Percentiles rank a stretch among this genome's conserved stretches.
phyloP scores from a whole-genome alignment of 2,888 invertebrate genomes.

The Leptinotarsa tumamoca region DNA sequence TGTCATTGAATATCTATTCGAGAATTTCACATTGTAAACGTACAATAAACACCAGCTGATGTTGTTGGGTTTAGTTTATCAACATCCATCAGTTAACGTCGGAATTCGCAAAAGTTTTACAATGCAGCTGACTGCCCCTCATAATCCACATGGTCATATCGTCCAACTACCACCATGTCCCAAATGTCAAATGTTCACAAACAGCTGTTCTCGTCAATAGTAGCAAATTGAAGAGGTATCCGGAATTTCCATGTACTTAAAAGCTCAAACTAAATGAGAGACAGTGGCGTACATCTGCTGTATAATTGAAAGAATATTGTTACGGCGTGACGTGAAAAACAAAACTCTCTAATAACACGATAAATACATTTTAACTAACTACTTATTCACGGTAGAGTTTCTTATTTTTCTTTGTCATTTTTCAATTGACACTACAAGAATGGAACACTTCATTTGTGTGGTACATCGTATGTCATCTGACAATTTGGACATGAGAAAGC shows the following conservation, averaged over 20 bases:
- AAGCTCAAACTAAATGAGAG: background rate
- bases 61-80: constrained; percentile 8
- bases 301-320: background rate
- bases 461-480: too few relatives aligned
- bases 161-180: constrained; percentile 8
- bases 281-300: background rate
- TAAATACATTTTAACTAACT: too few relatives aligned
- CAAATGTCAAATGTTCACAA: constrained; percentile 9
- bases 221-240: background rate
- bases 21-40: background rate
- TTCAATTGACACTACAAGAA: too few relatives aligned
- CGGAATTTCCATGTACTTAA: background rate
- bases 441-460: too few relatives aligned
- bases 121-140: constrained; percentile 15
- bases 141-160: background rate
- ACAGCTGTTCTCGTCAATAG: constrained; percentile 12
- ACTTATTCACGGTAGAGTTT: too few relatives aligned
- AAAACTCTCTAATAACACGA: too few relatives aligned
- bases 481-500: too few relatives aligned
- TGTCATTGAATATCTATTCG: background rate
- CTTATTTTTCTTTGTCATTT: too few relatives aligned
- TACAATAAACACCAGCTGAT: background rate
- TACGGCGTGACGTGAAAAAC: too few relatives aligned
- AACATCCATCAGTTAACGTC: background rate
- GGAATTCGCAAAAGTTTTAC: constrained; percentile 1